These are phyloP conservation scores for Chymomyza costata DNA, from an alignment of 1,140 invertebrate genomes.

Conservation along the genomic window DNA sequence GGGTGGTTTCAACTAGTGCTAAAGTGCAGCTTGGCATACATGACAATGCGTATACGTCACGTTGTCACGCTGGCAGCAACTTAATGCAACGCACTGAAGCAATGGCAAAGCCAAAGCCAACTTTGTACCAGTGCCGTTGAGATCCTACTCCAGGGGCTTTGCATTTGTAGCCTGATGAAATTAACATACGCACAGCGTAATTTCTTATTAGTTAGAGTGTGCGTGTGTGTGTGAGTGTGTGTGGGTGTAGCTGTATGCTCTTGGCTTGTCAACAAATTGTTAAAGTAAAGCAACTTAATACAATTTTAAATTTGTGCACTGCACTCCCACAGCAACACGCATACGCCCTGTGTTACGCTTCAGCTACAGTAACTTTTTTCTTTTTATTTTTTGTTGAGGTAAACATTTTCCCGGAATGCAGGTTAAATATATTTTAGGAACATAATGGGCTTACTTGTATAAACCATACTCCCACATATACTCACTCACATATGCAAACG, in stretches of 20 bases:
- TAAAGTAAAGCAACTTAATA: constrained; percentile 38
- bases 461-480: no score
- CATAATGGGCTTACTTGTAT: no score
- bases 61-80: constrained; percentile 30
- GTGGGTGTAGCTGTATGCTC: no score
- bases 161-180: constrained; percentile 46
- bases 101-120: constrained; percentile 29
- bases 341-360: no score
- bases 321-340: no score
- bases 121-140: constrained; percentile 38
- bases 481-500: no score
- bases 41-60: constrained; percentile 67
- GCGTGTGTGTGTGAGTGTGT: no score
- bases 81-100: constrained; percentile 47
- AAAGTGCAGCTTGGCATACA: constrained; percentile 35
- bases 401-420: constrained; percentile 23
- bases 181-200: constrained; percentile 43
- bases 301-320: constrained; percentile 25
- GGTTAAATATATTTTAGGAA: no score
- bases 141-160: no score
- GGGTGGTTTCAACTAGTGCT: constrained; percentile 38
- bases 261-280: no score
- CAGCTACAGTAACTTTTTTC: no score
- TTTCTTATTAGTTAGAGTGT: constrained; percentile 13
- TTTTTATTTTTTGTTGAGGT: no score